These are phyloP conservation scores for Buceros bicornis DNA, from an alignment of 2,797 vertebrate genomes.

Conservation along the genomic window DNA sequence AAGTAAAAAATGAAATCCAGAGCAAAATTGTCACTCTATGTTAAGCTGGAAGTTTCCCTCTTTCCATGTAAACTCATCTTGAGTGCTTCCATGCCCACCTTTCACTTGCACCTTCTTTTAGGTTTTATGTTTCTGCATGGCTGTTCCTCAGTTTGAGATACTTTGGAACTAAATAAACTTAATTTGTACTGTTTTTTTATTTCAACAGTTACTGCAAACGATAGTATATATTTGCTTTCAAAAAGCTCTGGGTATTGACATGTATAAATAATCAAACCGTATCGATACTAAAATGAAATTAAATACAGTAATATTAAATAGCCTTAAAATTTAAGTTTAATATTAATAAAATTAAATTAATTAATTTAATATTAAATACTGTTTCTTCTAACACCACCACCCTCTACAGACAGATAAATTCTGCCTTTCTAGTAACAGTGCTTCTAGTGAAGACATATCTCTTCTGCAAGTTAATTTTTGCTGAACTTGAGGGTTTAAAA, in stretches of 20 bases:
- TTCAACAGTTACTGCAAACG: background rate
- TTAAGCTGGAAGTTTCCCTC: background rate
- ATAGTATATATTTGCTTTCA: background rate
- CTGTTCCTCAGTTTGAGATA: background rate
- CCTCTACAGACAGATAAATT: rapidly evolving
- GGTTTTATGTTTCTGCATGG: background rate
- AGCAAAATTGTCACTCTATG: background rate
- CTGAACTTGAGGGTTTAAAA: background rate
- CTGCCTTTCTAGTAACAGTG: background rate
- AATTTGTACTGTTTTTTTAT: background rate
- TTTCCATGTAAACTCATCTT: background rate
- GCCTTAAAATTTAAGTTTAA: background rate
- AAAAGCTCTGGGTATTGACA: background rate
- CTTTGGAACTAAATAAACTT: background rate
- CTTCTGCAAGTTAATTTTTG: background rate
- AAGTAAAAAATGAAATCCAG: background rate
- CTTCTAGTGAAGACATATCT: background rate
- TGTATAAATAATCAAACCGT: background rate
- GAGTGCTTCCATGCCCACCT: background rate
- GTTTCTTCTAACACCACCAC: background rate
- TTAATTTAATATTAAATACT: background rate
- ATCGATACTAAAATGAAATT: background rate
- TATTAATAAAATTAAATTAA: too few relatives aligned
- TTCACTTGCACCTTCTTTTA: background rate
- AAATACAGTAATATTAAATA: background rate